These are phyloP conservation scores for Clepsis dumicolana DNA, from an alignment of 2,888 invertebrate species.

Conservation along the genomic window DNA sequence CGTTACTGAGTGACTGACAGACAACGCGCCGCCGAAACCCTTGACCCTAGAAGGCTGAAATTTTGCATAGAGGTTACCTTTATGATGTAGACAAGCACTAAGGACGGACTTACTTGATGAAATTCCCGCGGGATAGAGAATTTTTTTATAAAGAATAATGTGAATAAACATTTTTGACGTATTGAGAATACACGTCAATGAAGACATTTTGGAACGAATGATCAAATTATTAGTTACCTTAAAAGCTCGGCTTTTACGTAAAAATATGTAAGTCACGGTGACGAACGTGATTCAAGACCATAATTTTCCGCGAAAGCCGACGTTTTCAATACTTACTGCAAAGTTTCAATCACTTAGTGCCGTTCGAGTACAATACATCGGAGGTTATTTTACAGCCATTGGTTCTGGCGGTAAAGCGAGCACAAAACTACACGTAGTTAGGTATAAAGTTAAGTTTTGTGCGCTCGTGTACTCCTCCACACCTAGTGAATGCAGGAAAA, in stretches of 20 bases:
- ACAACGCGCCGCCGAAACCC: no score
- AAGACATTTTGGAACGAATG: background rate
- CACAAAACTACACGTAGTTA: slow-evolving; percentile 16
- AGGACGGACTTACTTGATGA: no score
- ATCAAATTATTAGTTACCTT: background rate
- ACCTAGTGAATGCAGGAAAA: slow-evolving; percentile 46
- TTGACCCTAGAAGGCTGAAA: no score
- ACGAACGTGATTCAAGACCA: slow-evolving; percentile 3
- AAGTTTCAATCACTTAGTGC: slow-evolving; percentile 9
- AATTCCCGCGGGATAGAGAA: no score
- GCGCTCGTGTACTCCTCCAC: slow-evolving; percentile 39
- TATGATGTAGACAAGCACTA: no score
- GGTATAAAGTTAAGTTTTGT: slow-evolving; percentile 32
- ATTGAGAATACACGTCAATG: background rate
- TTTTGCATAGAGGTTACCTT: no score
- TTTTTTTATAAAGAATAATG: background rate
- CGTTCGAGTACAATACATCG: background rate
- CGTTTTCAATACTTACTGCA: background rate
- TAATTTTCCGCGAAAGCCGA: slow-evolving; percentile 2
- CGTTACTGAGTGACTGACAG: no score
- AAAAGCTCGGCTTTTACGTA: background rate
- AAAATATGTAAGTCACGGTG: background rate
- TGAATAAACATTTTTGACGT: background rate
- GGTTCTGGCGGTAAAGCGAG: slow-evolving; percentile 2
- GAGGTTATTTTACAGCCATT: slow-evolving; percentile 23